Evolutionary conservation across 1,140 invertebrate genomes (phyloP), one percentile per base, ranked within the genome.

Genomic region (Euura saliciscinereae): DNA sequence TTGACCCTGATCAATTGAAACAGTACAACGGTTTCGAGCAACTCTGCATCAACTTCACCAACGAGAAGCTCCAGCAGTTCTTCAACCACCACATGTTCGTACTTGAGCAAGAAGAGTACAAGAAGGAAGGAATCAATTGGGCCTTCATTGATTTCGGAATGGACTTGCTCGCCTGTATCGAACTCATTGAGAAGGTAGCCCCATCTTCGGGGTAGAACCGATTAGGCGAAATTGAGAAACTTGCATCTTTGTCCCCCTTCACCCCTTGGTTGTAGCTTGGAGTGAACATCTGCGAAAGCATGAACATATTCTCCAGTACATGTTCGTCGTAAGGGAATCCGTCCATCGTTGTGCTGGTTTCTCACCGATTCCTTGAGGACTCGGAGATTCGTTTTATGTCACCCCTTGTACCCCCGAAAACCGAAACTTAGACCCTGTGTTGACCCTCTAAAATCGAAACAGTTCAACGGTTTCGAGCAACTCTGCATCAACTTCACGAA

Each of bases 31-130:
- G 96, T 86, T 99, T 99, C 90, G 97, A 99, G 89, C 97, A 99
- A 91, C 92, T 99, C 89, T 95, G 97, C 91, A 99, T 99, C 93
- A 98, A 99, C 92, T 98, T 98, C 90, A 98, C 97, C 88, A 98
- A 98, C 88, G 96, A 98, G 88, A 97, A 97, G 90, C 92, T 98
- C 74, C 97, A 98, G 90, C 96, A 98, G 90, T 98, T 98, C 91
- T 98, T 98, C 93, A 98, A 98, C 89, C 96, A 98, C 89, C 95
- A 97, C 92, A 98, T 98, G 97, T 98, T 98, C 89, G 96, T 98
- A 76, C 91, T 98, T 84, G 97, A 98, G 89, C 96, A 98, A 93
- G 96, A 97, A 90, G 97, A 98, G 85, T 99, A 98, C 91, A 97
- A 95, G 85, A 93, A 91, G 84, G 96, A 98, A 89, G 95, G 95